A percentile compares a stretch with the other conserved stretches of the same genome.
Conservation (phyloP, 2,797 vertebrate species). For the Peromyscus eremicus region DNA sequence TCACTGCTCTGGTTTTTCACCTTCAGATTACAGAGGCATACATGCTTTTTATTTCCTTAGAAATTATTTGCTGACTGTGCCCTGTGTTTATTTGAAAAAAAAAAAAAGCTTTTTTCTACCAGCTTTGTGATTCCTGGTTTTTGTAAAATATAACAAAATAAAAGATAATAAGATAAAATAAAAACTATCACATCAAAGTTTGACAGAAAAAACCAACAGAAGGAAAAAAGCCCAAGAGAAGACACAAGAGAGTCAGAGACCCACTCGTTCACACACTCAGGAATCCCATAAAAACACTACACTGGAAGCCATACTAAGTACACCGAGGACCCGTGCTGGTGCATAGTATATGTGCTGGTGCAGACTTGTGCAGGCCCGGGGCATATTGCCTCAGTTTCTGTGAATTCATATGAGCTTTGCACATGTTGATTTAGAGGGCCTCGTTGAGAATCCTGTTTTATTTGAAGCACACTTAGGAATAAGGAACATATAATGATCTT, state of each 20-base stretch:
- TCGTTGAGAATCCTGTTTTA: not conserved
- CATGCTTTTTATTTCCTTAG: not conserved
- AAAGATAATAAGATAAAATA: not conserved
- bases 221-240: not conserved
- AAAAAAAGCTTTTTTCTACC: not conserved
- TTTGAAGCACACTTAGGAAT: not conserved
- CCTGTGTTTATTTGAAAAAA: not conserved
- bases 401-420: not conserved
- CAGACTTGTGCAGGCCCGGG: too few species aligned
- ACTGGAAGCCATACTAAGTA: not conserved
- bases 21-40: not conserved
- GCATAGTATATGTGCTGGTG: not conserved
- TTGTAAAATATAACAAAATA: not conserved
- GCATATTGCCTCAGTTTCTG: not conserved
- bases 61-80: not conserved
- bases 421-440: not conserved
- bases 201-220: not conserved
- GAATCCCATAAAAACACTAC: not conserved
- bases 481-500: not conserved
- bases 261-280: not conserved
- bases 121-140: not conserved
- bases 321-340: too few species aligned
- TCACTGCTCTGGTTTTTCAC: not conserved
- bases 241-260: too few species aligned
- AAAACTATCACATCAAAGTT: not conserved